A percentile compares a stretch with the other conserved stretches of the same genome.
These are phyloP conservation scores for Sebastolobus altivelis DNA, from an alignment of 2,797 vertebrate species.

Conservation along the genomic window DNA sequence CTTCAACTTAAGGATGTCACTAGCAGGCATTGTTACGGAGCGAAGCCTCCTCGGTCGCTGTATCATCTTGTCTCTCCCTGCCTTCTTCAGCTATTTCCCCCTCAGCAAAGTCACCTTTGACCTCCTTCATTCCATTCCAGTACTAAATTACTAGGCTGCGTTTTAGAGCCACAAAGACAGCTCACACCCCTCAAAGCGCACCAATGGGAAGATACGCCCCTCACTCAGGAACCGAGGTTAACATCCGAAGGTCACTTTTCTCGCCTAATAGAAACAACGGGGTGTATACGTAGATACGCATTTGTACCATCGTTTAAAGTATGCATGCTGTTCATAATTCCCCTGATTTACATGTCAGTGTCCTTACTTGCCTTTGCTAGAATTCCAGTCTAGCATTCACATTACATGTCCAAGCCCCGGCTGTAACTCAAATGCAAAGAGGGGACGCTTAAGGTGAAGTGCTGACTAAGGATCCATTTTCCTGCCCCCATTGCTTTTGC, in stretches of 20 bases:
- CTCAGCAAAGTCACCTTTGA: slow-evolving; percentile 77
- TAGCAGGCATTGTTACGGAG: slow-evolving; percentile 14
- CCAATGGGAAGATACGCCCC: slow-evolving; percentile 24
- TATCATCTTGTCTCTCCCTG: slow-evolving; percentile 42
- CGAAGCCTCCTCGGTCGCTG: slow-evolving; percentile 5
- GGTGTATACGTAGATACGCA: neutral
- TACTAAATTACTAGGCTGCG: slow-evolving; percentile 71
- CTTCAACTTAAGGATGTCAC: slow-evolving; percentile 2
- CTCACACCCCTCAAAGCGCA: slow-evolving; percentile 49
- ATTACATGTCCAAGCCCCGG: neutral
- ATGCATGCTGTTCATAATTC: neutral
- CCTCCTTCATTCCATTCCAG: slow-evolving; percentile 79
- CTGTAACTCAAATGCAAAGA: slow-evolving; percentile 16
- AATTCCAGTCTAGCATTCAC: neutral
- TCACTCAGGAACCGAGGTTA: slow-evolving; percentile 4
- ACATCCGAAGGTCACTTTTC: slow-evolving; percentile 24
- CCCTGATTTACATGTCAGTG: neutral
- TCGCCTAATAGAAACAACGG: neutral
- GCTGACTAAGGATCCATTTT: slow-evolving; percentile 63
- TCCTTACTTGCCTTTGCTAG: slow-evolving; percentile 7
- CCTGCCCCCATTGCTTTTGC: slow-evolving; percentile 43
- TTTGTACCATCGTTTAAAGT: neutral
- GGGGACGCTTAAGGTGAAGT: slow-evolving; percentile 47
- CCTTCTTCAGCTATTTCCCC: slow-evolving; percentile 71
- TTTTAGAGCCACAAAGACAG: slow-evolving; percentile 56